Percentiles rank a stretch among this genome's conserved stretches.
Conservation (phyloP, 2,888 invertebrate genomes). For the Exocentrus adspersus region DNA sequence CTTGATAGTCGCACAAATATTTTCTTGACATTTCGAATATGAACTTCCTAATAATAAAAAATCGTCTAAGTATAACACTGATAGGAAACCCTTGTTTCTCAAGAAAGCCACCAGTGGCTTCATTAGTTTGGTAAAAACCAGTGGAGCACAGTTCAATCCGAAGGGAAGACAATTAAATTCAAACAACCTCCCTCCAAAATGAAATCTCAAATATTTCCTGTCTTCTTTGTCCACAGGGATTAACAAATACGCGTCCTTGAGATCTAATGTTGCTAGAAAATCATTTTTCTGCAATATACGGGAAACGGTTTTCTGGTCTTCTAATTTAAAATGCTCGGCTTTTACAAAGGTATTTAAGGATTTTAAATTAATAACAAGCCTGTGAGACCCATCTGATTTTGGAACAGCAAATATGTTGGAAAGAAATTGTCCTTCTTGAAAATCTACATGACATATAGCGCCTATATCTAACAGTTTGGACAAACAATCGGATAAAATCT, state of each 20-base stretch:
- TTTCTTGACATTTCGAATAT: conserved; percentile 23
- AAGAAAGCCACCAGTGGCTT: conserved; percentile 31
- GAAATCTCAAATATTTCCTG: conserved; percentile 36
- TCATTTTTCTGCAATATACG: neutral
- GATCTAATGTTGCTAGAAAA: conserved; percentile 16
- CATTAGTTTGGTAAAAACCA: conserved; percentile 39
- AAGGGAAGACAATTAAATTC: conserved; percentile 38
- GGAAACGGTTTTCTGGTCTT: conserved; percentile 17
- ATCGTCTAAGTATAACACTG: conserved; percentile 43
- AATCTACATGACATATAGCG: neutral
- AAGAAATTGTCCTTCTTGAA: conserved; percentile 1
- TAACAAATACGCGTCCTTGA: conserved; percentile 32
- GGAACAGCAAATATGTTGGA: neutral
- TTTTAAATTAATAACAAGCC: neutral
- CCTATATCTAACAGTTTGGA: neutral
- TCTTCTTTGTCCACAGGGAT: conserved; percentile 24
- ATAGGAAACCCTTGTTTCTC: conserved; percentile 34
- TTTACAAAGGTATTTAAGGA: conserved; percentile 18
- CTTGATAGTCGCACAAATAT: conserved; percentile 24
- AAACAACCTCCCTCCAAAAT: conserved; percentile 26
- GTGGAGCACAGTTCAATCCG: conserved; percentile 38
- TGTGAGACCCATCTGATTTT: neutral
- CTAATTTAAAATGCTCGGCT: conserved; percentile 29
- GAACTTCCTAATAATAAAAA: conserved; percentile 38
- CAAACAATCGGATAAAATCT: neutral